Evolutionary conservation across 2,797 vertebrate genomes (phyloP), one percentile per base, ranked within the genome.

Genomic region (Falco novaeseelandiae): DNA sequence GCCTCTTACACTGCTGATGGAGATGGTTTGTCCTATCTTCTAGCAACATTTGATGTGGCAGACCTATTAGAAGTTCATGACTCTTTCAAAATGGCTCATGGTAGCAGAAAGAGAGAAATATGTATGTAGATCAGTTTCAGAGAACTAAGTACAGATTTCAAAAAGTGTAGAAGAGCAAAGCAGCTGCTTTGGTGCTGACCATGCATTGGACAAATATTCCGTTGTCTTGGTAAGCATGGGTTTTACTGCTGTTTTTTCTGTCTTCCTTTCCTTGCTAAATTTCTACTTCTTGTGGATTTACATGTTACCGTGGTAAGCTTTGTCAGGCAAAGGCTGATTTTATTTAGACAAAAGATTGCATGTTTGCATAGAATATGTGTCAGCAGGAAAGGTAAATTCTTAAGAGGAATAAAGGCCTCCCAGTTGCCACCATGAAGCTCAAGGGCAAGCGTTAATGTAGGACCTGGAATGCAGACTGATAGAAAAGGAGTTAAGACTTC

Each of bases 371-470:
- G 58, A 86, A 36, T 2, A 13, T 16, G 2, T 69, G 51, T 89
- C 71, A 92, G 34, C 12, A 46, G 81, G 62, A 69, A 38, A 76
- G 36, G 17, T 76, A 61, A 70, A 80, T 62, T 62, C 65, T 70
- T 62, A 82, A 74, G 30, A 85, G 67, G 34, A 82, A 34, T 80
- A 85, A 87, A 70, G 52, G 14, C 25, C 21, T 89, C 48, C 10
- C 30, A 48, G 49, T 32, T 90, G 46, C 36, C 5, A 6, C 80
- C 0, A 0, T 40, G 52, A 63, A 83, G 48, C 59, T 71, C 59
- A 80, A 87, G 71, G 85, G 49, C 52, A 66, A 87, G 10, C 48
- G 48, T 66, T 87, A 93, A 87, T 87, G 59, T 3, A 80, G 32
- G 52, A 34, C n/a, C 42, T 85, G 59, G 62, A 82, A 61, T 23